phyloP scores from a whole-genome alignment of 2,888 invertebrate species.

The Leptarthrus brevirostris region DNA sequence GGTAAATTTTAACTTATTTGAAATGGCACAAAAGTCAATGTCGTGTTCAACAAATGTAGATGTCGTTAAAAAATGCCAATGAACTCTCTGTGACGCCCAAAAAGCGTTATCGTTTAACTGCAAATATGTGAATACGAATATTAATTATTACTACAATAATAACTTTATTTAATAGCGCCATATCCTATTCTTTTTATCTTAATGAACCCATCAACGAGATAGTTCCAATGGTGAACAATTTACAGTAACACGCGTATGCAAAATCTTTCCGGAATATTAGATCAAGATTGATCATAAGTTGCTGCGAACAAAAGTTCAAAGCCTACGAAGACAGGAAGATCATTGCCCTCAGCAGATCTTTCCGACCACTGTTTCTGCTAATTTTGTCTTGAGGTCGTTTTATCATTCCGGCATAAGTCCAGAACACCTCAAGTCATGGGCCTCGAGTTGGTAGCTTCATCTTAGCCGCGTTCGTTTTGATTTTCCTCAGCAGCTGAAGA shows the following conservation, averaged over 20 bases:
- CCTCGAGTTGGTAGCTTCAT: background rate
- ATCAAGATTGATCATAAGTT: constrained; percentile 11
- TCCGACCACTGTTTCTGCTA: constrained; percentile 52
- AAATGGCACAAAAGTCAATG: no score
- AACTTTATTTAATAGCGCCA: no score
- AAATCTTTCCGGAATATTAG: constrained; percentile 27
- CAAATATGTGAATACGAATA: no score
- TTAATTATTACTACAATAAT: no score
- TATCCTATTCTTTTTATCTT: no score
- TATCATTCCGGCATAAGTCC: constrained; percentile 44
- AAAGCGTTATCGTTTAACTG: no score
- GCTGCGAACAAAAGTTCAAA: constrained; percentile 25
- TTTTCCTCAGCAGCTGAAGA: background rate
- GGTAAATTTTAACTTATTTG: no score
- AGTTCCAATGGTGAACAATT: background rate
- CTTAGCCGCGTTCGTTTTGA: constrained; percentile 14
- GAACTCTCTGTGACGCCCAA: no score
- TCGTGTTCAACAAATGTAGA: no score
- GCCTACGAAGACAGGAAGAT: constrained; percentile 46
- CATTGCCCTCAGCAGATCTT: constrained; percentile 50
- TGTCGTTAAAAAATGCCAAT: no score
- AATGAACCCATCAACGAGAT: no score
- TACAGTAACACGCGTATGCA: constrained; percentile 19
- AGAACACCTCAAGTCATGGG: background rate
- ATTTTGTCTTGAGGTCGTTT: constrained; percentile 53